Evolutionary conservation across 2,113 vertebrate species (phyloP).

Genomic region (Nycticebus coucang): DNA sequence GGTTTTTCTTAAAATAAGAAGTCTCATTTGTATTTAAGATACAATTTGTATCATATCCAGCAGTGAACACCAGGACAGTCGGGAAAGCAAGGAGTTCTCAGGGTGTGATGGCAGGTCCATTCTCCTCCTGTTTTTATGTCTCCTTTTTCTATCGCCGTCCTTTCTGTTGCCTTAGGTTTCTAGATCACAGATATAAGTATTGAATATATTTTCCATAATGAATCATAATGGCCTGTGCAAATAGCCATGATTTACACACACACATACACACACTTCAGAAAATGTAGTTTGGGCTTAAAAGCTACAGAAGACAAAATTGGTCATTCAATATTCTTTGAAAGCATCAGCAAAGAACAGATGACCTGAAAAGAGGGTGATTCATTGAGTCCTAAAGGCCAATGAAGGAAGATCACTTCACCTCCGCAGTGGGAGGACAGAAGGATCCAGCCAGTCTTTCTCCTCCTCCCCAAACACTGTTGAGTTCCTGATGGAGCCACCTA

Average conservation of each 20-base stretch:
- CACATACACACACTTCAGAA: not conserved
- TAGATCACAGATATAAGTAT: not conserved
- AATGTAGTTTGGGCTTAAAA: not conserved
- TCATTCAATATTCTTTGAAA: slow-evolving; percentile 19
- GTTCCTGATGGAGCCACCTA: not conserved
- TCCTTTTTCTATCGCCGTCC: not conserved
- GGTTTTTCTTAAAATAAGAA: not conserved
- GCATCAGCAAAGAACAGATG: not conserved
- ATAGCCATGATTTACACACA: not conserved
- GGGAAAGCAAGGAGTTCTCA: not conserved
- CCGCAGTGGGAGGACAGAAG: not conserved
- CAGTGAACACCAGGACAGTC: too few species aligned
- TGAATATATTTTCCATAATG: not conserved
- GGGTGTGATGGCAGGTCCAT: not conserved
- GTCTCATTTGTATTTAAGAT: not conserved
- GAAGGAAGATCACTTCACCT: not conserved
- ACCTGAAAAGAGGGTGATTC: not conserved
- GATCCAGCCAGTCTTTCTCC: not conserved
- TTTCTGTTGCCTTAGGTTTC: not conserved
- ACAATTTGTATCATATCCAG: not conserved
- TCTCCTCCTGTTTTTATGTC: not conserved
- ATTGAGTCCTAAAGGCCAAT: not conserved
- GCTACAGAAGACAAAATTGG: not conserved
- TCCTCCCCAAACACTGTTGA: not conserved
- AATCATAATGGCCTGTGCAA: not conserved